Evolutionary conservation across 2,797 vertebrate genomes (phyloP).

Genomic region (Lutjanus campechanus): DNA sequence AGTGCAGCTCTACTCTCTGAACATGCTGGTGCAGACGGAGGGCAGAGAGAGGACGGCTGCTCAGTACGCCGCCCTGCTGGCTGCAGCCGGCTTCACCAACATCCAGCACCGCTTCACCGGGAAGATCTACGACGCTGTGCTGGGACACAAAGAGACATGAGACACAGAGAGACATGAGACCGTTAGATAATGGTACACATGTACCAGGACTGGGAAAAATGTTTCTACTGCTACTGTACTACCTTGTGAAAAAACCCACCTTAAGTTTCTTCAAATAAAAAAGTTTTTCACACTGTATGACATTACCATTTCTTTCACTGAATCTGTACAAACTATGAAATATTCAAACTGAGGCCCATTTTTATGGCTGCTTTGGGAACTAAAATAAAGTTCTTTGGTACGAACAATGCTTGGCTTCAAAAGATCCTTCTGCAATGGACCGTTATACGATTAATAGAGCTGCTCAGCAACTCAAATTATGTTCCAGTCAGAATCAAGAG

Average conservation of each 20-base stretch:
- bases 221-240: neutral
- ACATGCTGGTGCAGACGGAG: constrained; percentile 93
- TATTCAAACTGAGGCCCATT: neutral
- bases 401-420: neutral
- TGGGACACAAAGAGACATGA: constrained; percentile 84
- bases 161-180: no score
- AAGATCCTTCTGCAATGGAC: neutral
- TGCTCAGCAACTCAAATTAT: no score
- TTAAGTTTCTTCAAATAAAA: constrained; percentile 13
- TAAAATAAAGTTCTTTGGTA: neutral
- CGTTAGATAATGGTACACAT: neutral
- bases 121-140: constrained; percentile 88
- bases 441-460: neutral
- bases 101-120: constrained; percentile 84
- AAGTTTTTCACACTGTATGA: neutral
- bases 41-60: constrained; percentile 87
- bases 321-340: neutral
- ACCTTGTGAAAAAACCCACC: neutral
- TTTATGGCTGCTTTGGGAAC: neutral
- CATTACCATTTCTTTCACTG: neutral
- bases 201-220: neutral
- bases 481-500: neutral
- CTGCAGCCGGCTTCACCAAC: constrained; percentile 83
- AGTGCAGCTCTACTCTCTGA: constrained; percentile 89
- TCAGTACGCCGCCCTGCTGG: constrained; percentile 85